A percentile compares a stretch with the other conserved stretches of the same genome.
Conservation (phyloP, 2,888 invertebrate genomes). For the Chelonus formosanus region DNA sequence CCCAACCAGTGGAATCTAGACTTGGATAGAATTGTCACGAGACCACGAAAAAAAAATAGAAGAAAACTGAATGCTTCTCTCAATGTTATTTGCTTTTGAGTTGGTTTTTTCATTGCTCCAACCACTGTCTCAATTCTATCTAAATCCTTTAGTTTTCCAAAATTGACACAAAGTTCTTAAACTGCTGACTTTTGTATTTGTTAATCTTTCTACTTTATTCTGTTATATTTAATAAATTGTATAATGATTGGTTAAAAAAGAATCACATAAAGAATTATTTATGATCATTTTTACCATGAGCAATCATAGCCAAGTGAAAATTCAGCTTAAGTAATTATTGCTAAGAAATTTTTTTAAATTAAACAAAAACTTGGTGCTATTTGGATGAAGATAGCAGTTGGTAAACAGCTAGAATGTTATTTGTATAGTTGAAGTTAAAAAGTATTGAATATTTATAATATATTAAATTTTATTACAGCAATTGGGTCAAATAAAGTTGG, state of each 20-base stretch:
- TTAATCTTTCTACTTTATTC: conserved; percentile 15
- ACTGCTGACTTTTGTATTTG: conserved; percentile 10
- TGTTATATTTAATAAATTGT: conserved; percentile 8
- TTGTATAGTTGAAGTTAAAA: too few species aligned
- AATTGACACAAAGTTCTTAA: conserved; percentile 5
- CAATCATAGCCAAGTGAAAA: too few species aligned
- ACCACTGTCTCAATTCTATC: not conserved
- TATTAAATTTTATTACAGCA: conserved; percentile 63
- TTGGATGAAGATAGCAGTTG: too few species aligned
- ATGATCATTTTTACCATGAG: too few species aligned
- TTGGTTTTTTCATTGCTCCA: conserved; percentile 4
- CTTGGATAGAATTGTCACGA: conserved; percentile 10
- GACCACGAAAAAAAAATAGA: conserved; percentile 2
- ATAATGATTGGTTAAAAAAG: not conserved
- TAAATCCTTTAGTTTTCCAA: conserved; percentile 6
- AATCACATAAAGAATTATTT: too few species aligned
- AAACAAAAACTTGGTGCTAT: too few species aligned
- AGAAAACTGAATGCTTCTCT: not conserved
- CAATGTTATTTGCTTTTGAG: conserved; percentile 9
- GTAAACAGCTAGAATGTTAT: too few species aligned
- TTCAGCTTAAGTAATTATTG: too few species aligned
- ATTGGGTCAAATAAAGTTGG: conserved; percentile 67
- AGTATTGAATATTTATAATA: not conserved
- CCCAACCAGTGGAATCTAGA: not conserved
- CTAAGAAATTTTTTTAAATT: too few species aligned